Evolutionary conservation across 2,797 vertebrate genomes (phyloP), one percentile per base, ranked within the genome.

Genomic region (Melanotaenia nigrans): DNA sequence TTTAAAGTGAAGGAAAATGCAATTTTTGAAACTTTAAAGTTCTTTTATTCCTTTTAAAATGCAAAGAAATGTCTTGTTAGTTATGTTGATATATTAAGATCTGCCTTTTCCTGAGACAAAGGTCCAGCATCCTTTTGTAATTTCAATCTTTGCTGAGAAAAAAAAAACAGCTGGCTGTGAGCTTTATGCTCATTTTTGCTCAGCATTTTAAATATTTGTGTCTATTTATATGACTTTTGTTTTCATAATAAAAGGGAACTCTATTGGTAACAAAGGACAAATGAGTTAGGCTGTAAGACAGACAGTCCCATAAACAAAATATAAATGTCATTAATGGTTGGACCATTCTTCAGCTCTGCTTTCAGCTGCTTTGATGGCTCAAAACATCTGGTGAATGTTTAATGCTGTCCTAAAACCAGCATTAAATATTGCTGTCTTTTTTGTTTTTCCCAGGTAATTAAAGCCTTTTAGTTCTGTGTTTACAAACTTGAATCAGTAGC

Each of bases 381-480:
- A 56, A 54, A 68, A 75, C 56, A 59, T 62, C 35, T 64, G n/a
- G 51, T 87, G 81, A 78, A 84, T 88, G 62, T 89, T 90, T 90
- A 77, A 92, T 87, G 84, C 73, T 42, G 54, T 77, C 28, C 68
- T 76, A 77, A 85, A 63, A 87, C 74, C 82, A 65, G 54, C 9
- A 16, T 38, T 71, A 28, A 54, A 54, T 66, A 68, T 40, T 61
- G 47, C 62, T 54, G 36, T 81, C 38, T 75, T 75, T 68, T 57
- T 38, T 67, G 54, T 80, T 83, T 61, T 63, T 68, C 74, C 49
- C 65, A 69, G 67, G 75, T 88, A 88, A 92, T 91, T 73, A 90
- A 89, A 86, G 87, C 75, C 65, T 65, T 36, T 47, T 78, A 36
- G 33, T 32, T 71, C 18, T 62, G 47, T 35, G n/a, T 54, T 35